Evolutionary conservation across 2,888 invertebrate genomes (phyloP).

Genomic region (Epinotia nisella): DNA sequence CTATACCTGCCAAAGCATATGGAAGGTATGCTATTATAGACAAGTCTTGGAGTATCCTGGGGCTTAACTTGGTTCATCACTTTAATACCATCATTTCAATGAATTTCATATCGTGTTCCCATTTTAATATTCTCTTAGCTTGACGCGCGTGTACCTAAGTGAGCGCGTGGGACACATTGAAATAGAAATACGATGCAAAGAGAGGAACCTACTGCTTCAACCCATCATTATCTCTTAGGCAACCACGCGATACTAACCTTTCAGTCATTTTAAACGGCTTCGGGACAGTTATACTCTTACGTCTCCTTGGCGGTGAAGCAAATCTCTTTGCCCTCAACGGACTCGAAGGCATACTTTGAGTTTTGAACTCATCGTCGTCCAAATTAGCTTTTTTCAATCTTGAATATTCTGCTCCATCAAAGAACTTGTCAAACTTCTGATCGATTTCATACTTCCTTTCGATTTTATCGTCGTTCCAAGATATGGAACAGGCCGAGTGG

Average conservation of each 20-base stretch:
- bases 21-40: no score
- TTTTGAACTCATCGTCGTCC: constrained; percentile 70
- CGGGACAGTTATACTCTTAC: constrained; percentile 83
- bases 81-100: no score
- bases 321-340: constrained; percentile 75
- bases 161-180: no score
- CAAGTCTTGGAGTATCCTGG: no score
- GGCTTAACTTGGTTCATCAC: no score
- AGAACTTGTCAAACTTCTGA: constrained; percentile 73
- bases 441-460: constrained; percentile 69
- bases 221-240: no score
- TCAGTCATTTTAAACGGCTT: constrained; percentile 89
- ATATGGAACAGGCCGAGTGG: constrained; percentile 79
- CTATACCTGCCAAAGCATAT: no score
- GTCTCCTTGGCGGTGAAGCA: constrained; percentile 60
- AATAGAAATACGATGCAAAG: no score
- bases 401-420: constrained; percentile 62
- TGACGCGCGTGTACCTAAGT: no score
- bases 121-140: no score
- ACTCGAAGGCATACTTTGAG: constrained; percentile 85
- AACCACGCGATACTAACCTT: constrained; percentile 74
- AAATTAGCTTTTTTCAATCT: constrained; percentile 49
- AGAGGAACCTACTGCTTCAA: no score
- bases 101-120: no score
- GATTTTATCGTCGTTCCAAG: constrained; percentile 76